A percentile compares a stretch with the other conserved stretches of the same genome.
Evolutionary conservation across 2,113 vertebrate genomes (phyloP).

Genomic region (Emydocephalus ijimae): DNA sequence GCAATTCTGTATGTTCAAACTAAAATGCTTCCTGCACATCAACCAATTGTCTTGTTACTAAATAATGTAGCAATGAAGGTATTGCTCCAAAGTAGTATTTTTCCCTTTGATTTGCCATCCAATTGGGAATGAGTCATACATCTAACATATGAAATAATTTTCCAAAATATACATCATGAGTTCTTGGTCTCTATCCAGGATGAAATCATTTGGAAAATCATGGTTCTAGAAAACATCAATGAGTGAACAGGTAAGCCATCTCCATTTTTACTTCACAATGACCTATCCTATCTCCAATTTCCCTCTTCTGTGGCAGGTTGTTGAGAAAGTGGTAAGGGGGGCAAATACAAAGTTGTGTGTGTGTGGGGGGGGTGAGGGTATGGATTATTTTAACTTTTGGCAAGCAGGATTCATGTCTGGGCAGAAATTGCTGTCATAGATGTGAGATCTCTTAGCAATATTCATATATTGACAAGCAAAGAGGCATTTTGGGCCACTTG

Average conservation of each 20-base stretch:
- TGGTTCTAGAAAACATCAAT: neutral
- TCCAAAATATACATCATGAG: neutral
- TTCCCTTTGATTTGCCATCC: neutral
- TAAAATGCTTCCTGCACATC: neutral
- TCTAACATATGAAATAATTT: neutral
- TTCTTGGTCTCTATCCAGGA: neutral
- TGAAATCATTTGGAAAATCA: neutral
- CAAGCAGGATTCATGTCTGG: neutral
- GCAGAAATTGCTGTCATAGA: neutral
- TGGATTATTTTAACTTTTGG: neutral
- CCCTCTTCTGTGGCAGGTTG: neutral
- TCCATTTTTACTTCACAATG: neutral
- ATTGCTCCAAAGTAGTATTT: neutral
- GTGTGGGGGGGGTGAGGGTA: neutral
- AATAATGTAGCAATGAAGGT: neutral
- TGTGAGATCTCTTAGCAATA: neutral
- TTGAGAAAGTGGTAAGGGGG: neutral
- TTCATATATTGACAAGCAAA: neutral
- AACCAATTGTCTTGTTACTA: neutral
- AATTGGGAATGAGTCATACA: neutral
- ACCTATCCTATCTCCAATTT: neutral
- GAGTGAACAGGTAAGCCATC: neutral
- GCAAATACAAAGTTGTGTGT: neutral
- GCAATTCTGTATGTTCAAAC: neutral
- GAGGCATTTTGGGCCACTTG: no score